Percentiles rank a stretch among this genome's conserved stretches.
Evolutionary conservation across 2,113 vertebrate genomes (phyloP).

Genomic region (Pycnonotus jocosus): DNA sequence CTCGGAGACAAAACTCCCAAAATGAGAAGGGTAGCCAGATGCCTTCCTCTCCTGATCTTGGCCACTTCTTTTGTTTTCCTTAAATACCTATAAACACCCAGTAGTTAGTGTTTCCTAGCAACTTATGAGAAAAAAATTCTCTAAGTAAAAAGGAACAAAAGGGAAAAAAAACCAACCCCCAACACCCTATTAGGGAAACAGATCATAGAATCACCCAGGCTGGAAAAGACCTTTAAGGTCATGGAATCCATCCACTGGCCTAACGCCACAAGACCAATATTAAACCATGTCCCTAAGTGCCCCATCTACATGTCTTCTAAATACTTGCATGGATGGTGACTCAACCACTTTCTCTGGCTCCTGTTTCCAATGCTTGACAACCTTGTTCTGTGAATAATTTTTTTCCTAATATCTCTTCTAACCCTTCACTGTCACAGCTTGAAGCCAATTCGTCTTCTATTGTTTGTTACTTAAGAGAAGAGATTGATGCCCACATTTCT

Average conservation of each 20-base stretch:
- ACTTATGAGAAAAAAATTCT: not conserved
- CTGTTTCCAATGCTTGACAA: not conserved
- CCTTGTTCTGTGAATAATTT: not conserved
- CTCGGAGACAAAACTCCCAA: not conserved
- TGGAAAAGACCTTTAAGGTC: not conserved
- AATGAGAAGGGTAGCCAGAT: not conserved
- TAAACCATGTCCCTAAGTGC: not conserved
- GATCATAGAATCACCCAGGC: not conserved
- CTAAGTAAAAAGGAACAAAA: not conserved
- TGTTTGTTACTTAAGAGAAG: not conserved
- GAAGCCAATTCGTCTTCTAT: not conserved
- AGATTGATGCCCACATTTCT: accelerated
- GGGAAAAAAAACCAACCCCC: not conserved
- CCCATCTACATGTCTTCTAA: not conserved
- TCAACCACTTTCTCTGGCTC: not conserved
- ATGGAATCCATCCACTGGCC: not conserved
- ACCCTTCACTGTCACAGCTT: not conserved
- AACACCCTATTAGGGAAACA: not conserved
- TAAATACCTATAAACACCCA: not conserved
- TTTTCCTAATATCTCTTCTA: not conserved
- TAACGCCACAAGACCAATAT: not conserved
- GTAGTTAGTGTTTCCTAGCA: not conserved
- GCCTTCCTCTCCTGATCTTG: not conserved
- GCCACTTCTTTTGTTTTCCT: not conserved
- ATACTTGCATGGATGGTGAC: not conserved